A percentile compares a stretch with the other conserved stretches of the same genome.
These are phyloP conservation scores for Pelvicachromis taeniatus DNA, from an alignment of 2,113 vertebrate species.

Conservation along the genomic window DNA sequence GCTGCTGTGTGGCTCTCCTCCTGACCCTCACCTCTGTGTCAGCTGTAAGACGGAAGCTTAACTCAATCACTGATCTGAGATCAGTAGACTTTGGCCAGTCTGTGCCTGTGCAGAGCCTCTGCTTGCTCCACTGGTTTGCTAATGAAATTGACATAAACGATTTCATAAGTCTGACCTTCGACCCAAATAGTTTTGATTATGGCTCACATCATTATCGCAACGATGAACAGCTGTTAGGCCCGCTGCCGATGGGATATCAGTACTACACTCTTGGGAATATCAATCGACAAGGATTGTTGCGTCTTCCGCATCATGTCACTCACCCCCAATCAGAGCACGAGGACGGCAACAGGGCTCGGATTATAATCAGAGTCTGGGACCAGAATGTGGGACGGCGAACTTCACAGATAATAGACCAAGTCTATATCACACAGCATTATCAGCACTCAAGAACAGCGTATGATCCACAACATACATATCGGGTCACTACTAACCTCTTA, in stretches of 20 bases:
- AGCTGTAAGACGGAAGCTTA: not conserved
- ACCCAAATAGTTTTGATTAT: slow-evolving; percentile 10
- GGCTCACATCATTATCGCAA: slow-evolving; percentile 52
- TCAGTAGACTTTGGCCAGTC: not conserved
- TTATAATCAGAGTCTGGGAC: slow-evolving; percentile 35
- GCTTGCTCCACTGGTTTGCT: slow-evolving; percentile 7
- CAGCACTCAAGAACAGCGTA: not conserved
- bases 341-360: slow-evolving; percentile 35
- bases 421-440: slow-evolving; percentile 63
- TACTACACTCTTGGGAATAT: slow-evolving; percentile 55
- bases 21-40: not conserved
- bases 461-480: slow-evolving; percentile 6
- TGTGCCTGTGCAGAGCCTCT: accelerated
- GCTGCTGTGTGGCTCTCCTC: not conserved
- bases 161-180: slow-evolving; percentile 24
- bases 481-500: not conserved
- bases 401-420: slow-evolving; percentile 6
- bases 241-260: not conserved
- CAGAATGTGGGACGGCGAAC: accelerated
- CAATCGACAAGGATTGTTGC: accelerated
- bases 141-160: not conserved
- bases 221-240: not conserved
- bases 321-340: accelerated
- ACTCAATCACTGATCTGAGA: not conserved
- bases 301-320: slow-evolving; percentile 32